Percentiles rank a stretch among this genome's conserved stretches.
phyloP scores from a whole-genome alignment of 2,888 invertebrate species.

The Blastobasis lacticolella region DNA sequence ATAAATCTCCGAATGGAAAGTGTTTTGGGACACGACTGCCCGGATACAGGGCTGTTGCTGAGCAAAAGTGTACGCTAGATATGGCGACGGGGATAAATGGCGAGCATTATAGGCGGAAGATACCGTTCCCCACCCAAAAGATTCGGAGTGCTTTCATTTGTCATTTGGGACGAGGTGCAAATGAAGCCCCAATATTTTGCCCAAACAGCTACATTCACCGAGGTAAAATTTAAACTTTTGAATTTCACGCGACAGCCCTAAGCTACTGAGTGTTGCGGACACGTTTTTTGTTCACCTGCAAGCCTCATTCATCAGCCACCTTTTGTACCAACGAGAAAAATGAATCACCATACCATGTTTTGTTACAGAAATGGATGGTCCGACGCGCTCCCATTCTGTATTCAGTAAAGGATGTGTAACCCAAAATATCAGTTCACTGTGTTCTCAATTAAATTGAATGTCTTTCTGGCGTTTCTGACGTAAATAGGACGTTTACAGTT shows the following conservation, averaged over 20 bases:
- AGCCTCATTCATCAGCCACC: conserved; percentile 4
- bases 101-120: no score
- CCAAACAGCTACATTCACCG: no score
- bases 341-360: not conserved
- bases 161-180: no score
- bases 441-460: no score
- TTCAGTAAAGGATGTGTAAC: not conserved
- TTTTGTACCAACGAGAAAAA: not conserved
- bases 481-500: no score
- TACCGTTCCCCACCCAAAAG: no score
- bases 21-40: conserved; percentile 8
- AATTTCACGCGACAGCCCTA: not conserved
- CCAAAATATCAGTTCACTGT: no score
- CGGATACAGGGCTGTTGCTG: conserved; percentile 1
- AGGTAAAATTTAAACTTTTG: no score
- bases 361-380: not conserved
- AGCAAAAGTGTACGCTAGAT: not conserved
- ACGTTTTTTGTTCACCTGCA: conserved; percentile 5
- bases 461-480: no score
- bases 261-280: not conserved
- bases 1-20: conserved; percentile 20
- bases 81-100: no score
- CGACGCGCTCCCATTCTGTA: not conserved
- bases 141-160: no score
- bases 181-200: no score